These are phyloP conservation scores for Siphlonurus alternatus DNA, from an alignment of 2,888 invertebrate species.

Conservation along the genomic window DNA sequence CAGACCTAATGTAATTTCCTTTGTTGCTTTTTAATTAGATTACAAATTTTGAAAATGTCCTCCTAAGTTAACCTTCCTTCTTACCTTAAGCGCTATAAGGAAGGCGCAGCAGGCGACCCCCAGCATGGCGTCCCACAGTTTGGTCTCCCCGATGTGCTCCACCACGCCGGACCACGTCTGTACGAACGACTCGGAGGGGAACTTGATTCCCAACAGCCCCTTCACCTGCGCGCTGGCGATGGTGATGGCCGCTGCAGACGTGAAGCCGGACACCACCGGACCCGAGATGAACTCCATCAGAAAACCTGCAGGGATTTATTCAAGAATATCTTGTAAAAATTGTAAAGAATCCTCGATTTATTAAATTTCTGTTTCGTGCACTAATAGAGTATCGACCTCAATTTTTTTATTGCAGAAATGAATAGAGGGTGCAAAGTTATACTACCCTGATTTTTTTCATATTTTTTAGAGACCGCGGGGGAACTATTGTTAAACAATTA, in stretches of 20 bases:
- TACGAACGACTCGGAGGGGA: constrained; percentile 46
- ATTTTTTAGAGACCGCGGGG: neutral
- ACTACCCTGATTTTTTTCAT: no score
- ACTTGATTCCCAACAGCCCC: constrained; percentile 49
- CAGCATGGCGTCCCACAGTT: constrained; percentile 40
- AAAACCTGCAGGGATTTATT: constrained; percentile 46
- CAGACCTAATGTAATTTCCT: no score
- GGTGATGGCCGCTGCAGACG: constrained; percentile 65
- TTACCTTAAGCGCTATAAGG: constrained; percentile 43
- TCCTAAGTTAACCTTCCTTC: no score
- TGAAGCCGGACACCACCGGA: constrained; percentile 69
- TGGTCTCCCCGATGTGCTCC: constrained; percentile 32
- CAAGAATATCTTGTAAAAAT: neutral
- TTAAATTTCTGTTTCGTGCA: neutral
- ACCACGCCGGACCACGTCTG: constrained; percentile 37
- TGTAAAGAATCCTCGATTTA: neutral
- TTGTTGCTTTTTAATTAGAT: no score
- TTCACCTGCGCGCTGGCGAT: constrained; percentile 60
- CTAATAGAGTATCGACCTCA: no score
- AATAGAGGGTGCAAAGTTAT: no score
- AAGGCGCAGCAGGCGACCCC: constrained; percentile 43
- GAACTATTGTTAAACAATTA: no score
- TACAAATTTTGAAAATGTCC: no score
- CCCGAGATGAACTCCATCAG: constrained; percentile 69
- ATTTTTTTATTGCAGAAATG: no score